phyloP scores from a whole-genome alignment of 2,113 vertebrate genomes.

The Scartelaos histophorus region DNA sequence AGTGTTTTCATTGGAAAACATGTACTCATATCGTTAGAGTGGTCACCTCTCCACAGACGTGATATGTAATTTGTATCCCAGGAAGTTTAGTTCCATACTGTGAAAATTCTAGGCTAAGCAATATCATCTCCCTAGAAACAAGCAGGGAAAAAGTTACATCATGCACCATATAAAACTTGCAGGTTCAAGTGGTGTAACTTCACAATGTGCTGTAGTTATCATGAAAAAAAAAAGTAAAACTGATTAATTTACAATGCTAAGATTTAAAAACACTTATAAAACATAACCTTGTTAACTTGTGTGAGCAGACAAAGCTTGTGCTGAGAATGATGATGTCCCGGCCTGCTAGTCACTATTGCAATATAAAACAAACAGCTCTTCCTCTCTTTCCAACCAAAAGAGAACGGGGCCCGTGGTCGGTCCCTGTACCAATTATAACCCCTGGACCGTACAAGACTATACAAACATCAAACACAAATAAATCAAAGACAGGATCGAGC shows the following conservation, averaged over 20 bases:
- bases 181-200: not conserved
- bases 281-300: not conserved
- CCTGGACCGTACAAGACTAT: conserved; percentile 7
- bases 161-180: not conserved
- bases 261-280: not conserved
- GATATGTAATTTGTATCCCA: not conserved
- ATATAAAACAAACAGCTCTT: conserved; percentile 1
- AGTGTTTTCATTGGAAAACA: no score
- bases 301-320: not conserved
- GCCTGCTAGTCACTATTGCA: conserved; percentile 2
- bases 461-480: conserved; percentile 3
- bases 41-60: not conserved
- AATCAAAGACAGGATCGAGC: not conserved
- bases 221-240: not conserved
- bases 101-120: not conserved
- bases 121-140: not conserved
- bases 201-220: not conserved
- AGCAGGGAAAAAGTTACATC: not conserved
- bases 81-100: not conserved
- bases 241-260: not conserved
- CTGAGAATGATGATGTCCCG: not conserved
- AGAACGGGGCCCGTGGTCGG: not conserved
- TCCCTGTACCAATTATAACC: conserved; percentile 10
- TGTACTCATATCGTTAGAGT: not conserved
- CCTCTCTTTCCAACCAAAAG: not conserved